A percentile compares a stretch with the other conserved stretches of the same genome.
These are phyloP conservation scores for Charanyca ferruginea DNA, from an alignment of 2,888 invertebrate species.

Conservation along the genomic window DNA sequence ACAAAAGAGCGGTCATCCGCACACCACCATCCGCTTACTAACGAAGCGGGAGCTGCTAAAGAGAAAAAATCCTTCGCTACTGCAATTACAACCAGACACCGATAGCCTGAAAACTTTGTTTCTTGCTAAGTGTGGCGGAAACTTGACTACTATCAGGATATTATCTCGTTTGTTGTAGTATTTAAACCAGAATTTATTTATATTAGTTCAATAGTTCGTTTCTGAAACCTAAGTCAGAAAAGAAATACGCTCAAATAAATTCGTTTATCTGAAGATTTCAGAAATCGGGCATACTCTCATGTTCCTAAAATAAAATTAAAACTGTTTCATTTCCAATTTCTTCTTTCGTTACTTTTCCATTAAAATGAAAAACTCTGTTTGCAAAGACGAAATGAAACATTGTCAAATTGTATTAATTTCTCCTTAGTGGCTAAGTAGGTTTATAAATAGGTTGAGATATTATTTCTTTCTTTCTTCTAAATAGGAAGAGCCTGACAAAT, in stretches of 20 bases:
- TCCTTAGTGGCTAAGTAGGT: not conserved
- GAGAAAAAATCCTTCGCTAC: conserved; percentile 64
- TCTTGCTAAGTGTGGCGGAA: conserved; percentile 26
- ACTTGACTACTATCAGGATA: conserved; percentile 19
- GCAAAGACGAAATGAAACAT: conserved; percentile 22
- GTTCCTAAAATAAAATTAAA: not conserved
- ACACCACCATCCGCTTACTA: conserved; percentile 63
- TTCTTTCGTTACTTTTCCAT: conserved; percentile 11
- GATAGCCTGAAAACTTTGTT: conserved; percentile 48
- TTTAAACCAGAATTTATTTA: not conserved
- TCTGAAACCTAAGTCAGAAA: not conserved
- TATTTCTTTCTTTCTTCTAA: not conserved
- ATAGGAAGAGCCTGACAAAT: not conserved
- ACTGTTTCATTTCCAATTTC: conserved; percentile 6
- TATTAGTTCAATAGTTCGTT: not conserved
- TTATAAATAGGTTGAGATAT: conserved; percentile 2
- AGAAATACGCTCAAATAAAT: not conserved
- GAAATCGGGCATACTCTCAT: not conserved
- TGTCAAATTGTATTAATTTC: conserved; percentile 25
- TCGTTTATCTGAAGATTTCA: not conserved
- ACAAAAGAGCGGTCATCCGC: conserved; percentile 71
- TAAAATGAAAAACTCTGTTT: conserved; percentile 14
- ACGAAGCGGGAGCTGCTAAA: conserved; percentile 67
- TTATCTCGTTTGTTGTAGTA: not conserved
- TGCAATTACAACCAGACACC: conserved; percentile 66